Percentiles rank a stretch among this genome's conserved stretches.
These are phyloP conservation scores for Phyllopteryx taeniolatus DNA, from an alignment of 2,113 vertebrate species.

Conservation along the genomic window DNA sequence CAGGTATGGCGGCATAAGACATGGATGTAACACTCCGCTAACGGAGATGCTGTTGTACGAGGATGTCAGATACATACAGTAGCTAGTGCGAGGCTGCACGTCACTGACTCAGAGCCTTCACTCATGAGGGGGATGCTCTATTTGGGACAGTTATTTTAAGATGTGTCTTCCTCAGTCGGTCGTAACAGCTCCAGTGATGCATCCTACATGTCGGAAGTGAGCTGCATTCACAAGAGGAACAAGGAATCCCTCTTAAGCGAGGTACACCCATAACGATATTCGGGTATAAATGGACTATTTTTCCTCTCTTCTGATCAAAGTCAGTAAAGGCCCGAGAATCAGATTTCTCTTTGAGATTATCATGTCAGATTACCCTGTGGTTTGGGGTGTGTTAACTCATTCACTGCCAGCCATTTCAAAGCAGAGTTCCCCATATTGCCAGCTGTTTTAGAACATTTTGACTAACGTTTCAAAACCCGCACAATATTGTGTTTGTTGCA, in stretches of 20 bases:
- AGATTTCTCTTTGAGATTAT: too few species aligned
- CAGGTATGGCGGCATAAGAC: not conserved
- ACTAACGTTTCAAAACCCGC: too few species aligned
- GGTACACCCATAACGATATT: not conserved
- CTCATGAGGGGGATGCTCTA: constrained; percentile 49
- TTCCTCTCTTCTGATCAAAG: too few species aligned
- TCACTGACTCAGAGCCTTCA: constrained; percentile 34
- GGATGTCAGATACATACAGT: not conserved
- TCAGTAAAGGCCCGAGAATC: too few species aligned
- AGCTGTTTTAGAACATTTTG: too few species aligned
- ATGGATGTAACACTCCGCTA: not conserved
- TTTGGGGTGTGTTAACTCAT: too few species aligned
- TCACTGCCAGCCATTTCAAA: too few species aligned
- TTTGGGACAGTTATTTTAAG: constrained; percentile 67
- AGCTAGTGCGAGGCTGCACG: constrained; percentile 25
- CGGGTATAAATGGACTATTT: not conserved
- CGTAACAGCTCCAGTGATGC: constrained; percentile 37
- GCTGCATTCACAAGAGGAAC: not conserved
- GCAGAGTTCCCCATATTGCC: too few species aligned
- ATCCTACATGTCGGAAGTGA: constrained; percentile 15
- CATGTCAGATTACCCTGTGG: too few species aligned
- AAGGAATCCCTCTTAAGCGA: not conserved
- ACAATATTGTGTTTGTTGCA: too few species aligned
- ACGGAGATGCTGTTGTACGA: not conserved
- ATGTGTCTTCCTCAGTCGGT: constrained; percentile 42